Conservation (phyloP, 37 sponge, comb jelly and placozoan species). For the Oopsacas minuta region DNA sequence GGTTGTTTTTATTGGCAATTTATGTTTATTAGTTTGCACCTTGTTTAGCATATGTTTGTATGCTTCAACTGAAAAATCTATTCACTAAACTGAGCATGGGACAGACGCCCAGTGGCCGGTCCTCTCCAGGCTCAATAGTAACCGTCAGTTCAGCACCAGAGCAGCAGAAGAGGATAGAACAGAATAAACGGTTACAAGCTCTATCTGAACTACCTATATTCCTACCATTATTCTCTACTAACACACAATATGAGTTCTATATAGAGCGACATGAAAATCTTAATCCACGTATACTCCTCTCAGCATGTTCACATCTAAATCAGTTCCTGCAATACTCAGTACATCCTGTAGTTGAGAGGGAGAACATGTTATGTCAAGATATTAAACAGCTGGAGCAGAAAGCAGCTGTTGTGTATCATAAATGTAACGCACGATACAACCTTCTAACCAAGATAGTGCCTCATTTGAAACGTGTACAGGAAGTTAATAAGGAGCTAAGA, state of each 20-base stretch:
- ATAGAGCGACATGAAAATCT: neutral
- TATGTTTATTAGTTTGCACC: neutral
- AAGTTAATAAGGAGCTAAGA: neutral
- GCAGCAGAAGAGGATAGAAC: neutral
- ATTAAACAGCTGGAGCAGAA: constrained; percentile 18
- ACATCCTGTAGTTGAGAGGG: neutral
- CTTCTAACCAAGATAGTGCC: neutral
- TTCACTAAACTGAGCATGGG: neutral
- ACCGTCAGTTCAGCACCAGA: neutral
- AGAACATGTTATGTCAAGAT: neutral
- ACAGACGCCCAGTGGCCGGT: neutral
- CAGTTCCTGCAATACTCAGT: neutral
- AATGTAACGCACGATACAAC: neutral
- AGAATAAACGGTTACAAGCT: neutral
- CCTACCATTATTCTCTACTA: neutral
- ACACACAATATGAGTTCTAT: neutral
- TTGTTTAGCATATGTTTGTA: neutral
- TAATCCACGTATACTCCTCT: neutral
- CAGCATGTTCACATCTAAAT: neutral
- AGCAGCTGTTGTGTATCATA: neutral
- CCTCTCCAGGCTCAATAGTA: neutral
- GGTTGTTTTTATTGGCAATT: neutral
- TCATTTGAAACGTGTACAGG: neutral
- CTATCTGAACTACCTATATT: neutral
- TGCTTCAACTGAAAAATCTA: neutral